These are phyloP conservation scores for Halisarca cf. caerulea DNA, from an alignment of 37 sponge, comb jelly and placozoan species.

Conservation along the genomic window DNA sequence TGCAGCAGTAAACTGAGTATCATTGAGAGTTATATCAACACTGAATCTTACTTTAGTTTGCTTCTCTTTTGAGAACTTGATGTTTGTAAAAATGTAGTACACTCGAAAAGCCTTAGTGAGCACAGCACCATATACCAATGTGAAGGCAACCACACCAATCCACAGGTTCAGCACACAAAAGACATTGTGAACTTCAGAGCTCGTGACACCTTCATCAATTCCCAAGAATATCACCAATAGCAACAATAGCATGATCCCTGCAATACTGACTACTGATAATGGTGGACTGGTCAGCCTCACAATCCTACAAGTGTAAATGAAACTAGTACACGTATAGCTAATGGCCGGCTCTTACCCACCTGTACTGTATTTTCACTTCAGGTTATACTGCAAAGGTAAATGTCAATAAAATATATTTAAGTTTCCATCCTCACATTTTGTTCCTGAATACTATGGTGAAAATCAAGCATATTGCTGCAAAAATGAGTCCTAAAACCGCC, in stretches of 20 bases:
- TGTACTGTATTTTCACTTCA: too few relatives aligned
- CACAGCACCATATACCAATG: slow-evolving; percentile 65
- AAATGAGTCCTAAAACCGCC: slow-evolving; percentile 42
- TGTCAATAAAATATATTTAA: not conserved
- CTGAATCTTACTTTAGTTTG: too few relatives aligned
- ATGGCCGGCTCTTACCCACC: too few relatives aligned
- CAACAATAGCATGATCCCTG: slow-evolving; percentile 42
- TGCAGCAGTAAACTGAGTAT: too few relatives aligned
- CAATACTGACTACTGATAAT: slow-evolving; percentile 3
- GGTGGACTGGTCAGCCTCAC: not conserved
- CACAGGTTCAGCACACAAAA: slow-evolving; percentile 29
- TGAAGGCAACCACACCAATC: slow-evolving; percentile 60
- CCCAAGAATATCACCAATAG: slow-evolving; percentile 66
- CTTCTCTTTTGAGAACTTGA: too few relatives aligned
- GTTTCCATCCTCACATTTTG: slow-evolving; percentile 54
- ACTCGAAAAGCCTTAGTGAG: slow-evolving; percentile 69
- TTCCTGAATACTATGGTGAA: slow-evolving; percentile 52
- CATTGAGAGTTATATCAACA: too few relatives aligned
- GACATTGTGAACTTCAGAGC: not conserved
- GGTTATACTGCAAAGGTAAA: too few relatives aligned
- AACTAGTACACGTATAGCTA: too few relatives aligned
- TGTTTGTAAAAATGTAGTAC: slow-evolving; percentile 52
- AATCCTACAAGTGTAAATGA: slow-evolving; percentile 42
- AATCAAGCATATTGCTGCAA: slow-evolving; percentile 46
- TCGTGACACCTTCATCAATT: slow-evolving; percentile 35